Percentiles rank a stretch among this genome's conserved stretches.
Evolutionary conservation across 2,113 vertebrate genomes (phyloP).

Genomic region (Danio rerio): DNA sequence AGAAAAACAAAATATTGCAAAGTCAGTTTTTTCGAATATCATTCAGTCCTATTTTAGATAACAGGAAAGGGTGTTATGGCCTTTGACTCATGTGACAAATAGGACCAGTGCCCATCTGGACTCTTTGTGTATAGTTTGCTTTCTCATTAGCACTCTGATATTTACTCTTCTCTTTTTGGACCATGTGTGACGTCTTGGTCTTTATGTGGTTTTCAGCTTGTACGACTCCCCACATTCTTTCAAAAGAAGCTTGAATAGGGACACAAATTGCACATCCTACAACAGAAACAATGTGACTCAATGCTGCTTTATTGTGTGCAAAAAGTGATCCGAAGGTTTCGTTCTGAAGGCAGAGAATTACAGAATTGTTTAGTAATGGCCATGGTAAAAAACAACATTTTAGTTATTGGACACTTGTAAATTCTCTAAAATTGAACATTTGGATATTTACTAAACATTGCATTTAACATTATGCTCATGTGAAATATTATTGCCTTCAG

Average conservation of each 20-base stretch:
- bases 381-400: not conserved
- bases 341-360: not conserved
- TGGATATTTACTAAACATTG: too few species aligned
- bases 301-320: not conserved
- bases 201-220: conserved; percentile 31
- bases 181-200: not conserved
- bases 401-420: not conserved
- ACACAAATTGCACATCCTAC: conserved; percentile 9
- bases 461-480: too few species aligned
- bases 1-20: too few species aligned
- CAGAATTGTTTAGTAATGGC: not conserved
- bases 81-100: conserved; percentile 9
- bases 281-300: not conserved
- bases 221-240: not conserved
- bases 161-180: not conserved
- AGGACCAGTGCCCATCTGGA: conserved; percentile 18
- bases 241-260: not conserved
- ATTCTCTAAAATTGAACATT: not conserved
- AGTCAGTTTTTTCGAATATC: too few species aligned
- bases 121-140: conserved; percentile 32
- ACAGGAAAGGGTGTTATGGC: conserved; percentile 35
- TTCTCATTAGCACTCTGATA: not conserved
- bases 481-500: too few species aligned
- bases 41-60: not conserved
- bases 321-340: not conserved